A percentile compares a stretch with the other conserved stretches of the same genome.
phyloP scores from a whole-genome alignment of 2,113 vertebrate species.

The Origma solitaria region DNA sequence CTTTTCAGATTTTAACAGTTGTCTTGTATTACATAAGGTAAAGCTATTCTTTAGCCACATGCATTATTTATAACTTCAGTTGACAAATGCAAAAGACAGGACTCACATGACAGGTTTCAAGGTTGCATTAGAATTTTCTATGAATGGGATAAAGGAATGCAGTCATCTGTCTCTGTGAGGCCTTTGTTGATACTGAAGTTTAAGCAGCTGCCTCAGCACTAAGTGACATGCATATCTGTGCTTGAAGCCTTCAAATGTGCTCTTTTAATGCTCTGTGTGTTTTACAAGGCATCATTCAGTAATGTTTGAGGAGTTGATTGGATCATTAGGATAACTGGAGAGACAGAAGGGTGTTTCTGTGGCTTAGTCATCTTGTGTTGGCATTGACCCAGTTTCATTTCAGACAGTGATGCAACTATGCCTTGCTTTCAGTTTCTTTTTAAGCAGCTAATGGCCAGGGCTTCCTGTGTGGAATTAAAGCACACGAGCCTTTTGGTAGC shows the following conservation, averaged over 20 bases:
- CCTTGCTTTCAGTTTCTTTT: conserved; percentile 33
- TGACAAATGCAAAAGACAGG: neutral
- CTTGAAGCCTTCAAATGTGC: neutral
- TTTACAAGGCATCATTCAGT: neutral
- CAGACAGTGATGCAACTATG: neutral
- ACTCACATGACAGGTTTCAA: neutral
- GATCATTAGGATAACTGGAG: neutral
- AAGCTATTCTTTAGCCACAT: neutral
- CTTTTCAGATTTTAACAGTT: neutral
- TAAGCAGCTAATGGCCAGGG: neutral
- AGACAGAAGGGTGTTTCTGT: neutral
- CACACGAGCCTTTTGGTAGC: neutral
- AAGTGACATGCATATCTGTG: neutral
- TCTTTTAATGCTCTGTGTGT: neutral
- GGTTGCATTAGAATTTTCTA: neutral
- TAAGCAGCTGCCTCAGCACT: neutral
- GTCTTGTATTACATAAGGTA: neutral
- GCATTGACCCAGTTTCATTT: conserved; percentile 9
- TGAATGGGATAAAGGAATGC: neutral
- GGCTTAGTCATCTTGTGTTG: neutral
- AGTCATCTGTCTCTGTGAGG: neutral
- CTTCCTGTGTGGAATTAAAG: neutral
- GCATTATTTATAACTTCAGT: neutral
- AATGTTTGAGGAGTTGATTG: neutral
- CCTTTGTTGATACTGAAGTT: neutral